Evolutionary conservation across 2,113 vertebrate species (phyloP), one percentile per base, ranked within the genome.

Genomic region (Hippocampus guttulatus): DNA sequence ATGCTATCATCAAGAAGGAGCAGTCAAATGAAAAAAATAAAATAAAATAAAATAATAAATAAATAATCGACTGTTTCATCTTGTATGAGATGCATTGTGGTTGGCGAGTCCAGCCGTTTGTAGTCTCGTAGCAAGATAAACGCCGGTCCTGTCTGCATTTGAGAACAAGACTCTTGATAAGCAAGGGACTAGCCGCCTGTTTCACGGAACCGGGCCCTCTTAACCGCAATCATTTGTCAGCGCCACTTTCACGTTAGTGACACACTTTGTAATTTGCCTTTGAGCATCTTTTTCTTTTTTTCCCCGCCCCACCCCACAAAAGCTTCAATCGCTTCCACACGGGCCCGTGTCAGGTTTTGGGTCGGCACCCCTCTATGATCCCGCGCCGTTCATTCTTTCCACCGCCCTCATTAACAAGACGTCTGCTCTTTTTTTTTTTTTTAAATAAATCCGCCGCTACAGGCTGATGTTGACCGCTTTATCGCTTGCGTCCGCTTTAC

Each of bases 241-340:
- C 47, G 54, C 67, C 80, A 38, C 38, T 25, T 16, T 25, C 30
- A 14, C 23, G 20, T 8, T 20, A 2, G 10, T 5, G 33, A 57
- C 20, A 9, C 65, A 57, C 70, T 11, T 40, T 71, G 45, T 49
- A 20, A 11, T 64, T 69, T 61, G 38, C 57, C 60, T 41, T 0
- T 41, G 73, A 71, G 23, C 52, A 49, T 69, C 47, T 64, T 67
- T 63, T 20, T 20, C 63, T 41, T 38, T 38, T 38, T 6, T 38
- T 38, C 1, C 33, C 33, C 5, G 33, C 33, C 68, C 64, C 52
- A 70, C 70, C 41, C 25, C 38, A 87, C 27, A 67, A 80, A 87
- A 87, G 86, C 84, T 76, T 64, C 67, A 65, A 14, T 77, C 70
- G 75, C 70, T 47, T 79, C 66, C 68, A 67, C 61, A 77, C 68